A percentile compares a stretch with the other conserved stretches of the same genome.
phyloP scores from a whole-genome alignment of 2,888 invertebrate genomes.

The Eugnorisma glareosa region DNA sequence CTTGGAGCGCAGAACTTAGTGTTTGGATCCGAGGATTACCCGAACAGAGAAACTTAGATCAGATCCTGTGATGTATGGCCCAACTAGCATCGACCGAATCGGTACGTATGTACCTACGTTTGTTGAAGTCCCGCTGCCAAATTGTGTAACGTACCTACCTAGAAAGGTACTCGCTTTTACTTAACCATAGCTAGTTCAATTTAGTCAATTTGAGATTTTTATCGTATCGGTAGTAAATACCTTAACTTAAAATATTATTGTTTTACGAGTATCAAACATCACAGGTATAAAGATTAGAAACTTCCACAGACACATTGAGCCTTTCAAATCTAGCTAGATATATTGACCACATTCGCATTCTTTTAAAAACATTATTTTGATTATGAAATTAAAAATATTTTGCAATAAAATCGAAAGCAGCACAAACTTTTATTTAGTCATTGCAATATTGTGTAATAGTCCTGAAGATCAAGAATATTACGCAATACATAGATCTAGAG shows the following conservation, averaged over 20 bases:
- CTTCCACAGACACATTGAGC: too few species aligned
- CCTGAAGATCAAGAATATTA: too few species aligned
- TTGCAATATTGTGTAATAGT: not conserved
- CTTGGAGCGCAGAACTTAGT: constrained; percentile 52
- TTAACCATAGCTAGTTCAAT: not conserved
- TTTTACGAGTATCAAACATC: too few species aligned
- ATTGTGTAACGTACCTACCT: not conserved
- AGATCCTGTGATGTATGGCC: constrained; percentile 56
- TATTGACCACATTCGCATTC: too few species aligned
- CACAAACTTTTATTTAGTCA: not conserved
- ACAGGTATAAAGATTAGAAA: too few species aligned
- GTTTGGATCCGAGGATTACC: constrained; percentile 57
- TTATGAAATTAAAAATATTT: too few species aligned
- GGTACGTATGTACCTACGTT: not conserved
- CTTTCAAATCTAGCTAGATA: too few species aligned
- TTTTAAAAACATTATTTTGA: too few species aligned
- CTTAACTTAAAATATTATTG: too few species aligned
- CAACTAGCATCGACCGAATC: not conserved
- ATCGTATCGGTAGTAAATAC: too few species aligned
- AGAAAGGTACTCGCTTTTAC: not conserved
- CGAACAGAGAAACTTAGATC: constrained; percentile 69
- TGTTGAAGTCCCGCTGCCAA: not conserved
- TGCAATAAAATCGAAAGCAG: too few species aligned
- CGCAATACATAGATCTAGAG: too few species aligned
- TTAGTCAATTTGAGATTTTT: not conserved